These are phyloP conservation scores for Cacoxenus indagator DNA, from an alignment of 2,888 invertebrate species.

Conservation along the genomic window DNA sequence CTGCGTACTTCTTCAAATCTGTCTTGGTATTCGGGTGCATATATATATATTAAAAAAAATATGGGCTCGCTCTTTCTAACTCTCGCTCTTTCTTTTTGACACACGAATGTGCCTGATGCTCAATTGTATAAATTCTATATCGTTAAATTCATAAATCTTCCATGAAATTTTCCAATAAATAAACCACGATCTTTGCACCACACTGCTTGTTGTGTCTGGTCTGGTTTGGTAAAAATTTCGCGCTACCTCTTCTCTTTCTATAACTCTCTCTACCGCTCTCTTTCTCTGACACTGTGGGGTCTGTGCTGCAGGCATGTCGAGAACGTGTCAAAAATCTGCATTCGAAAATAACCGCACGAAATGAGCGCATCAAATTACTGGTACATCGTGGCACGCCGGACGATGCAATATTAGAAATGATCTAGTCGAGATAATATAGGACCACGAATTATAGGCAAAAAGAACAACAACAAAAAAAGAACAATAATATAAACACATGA, in stretches of 20 bases:
- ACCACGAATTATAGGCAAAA: background rate
- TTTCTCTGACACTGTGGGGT: background rate
- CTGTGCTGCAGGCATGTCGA: slow-evolving; percentile 79
- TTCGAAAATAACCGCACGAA: slow-evolving; percentile 88
- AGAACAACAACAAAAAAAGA: slow-evolving; percentile 2
- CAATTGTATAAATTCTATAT: slow-evolving; percentile 27
- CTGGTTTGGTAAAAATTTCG: background rate
- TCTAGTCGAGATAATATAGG: slow-evolving; percentile 36
- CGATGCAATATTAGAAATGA: slow-evolving; percentile 79
- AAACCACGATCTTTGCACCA: slow-evolving; percentile 5
- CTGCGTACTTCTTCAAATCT: slow-evolving; percentile 51
- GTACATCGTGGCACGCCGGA: slow-evolving; percentile 90
- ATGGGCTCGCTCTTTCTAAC: background rate
- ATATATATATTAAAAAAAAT: slow-evolving; percentile 9
- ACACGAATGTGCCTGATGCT: slow-evolving; percentile 45
- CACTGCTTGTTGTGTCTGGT: slow-evolving; percentile 22
- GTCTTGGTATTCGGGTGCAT: slow-evolving; percentile 54
- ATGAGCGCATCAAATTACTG: slow-evolving; percentile 89
- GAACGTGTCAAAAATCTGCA: slow-evolving; percentile 89
- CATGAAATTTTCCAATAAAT: slow-evolving; percentile 5
- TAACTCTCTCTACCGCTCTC: background rate
- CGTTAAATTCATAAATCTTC: slow-evolving; percentile 23
- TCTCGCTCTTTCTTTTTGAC: slow-evolving; percentile 15
- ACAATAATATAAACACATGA: background rate
- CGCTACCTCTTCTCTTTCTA: too few relatives aligned